phyloP scores from a whole-genome alignment of 1,140 invertebrate genomes.

The Oryctes rhinoceros region DNA sequence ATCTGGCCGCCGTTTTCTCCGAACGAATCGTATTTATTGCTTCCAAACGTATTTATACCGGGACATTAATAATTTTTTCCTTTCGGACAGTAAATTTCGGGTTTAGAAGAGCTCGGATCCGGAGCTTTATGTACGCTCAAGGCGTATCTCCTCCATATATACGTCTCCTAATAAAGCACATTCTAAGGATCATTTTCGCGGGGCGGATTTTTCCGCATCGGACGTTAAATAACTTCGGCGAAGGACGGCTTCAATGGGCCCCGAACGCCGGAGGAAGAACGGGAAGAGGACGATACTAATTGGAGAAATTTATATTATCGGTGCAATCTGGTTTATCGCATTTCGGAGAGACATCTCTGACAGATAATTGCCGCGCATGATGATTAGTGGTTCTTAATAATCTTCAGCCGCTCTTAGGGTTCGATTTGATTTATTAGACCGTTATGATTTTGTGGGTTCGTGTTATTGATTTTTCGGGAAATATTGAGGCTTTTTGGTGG shows the following conservation, averaged over 20 bases:
- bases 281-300: neutral
- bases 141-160: neutral
- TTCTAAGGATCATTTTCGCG: neutral
- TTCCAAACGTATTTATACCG: conserved; percentile 23
- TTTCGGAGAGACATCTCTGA: neutral
- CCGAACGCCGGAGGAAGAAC: too few species aligned
- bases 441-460: neutral
- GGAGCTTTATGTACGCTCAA: too few species aligned
- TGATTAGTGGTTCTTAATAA: conserved; percentile 24
- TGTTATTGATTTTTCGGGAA: neutral
- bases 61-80: conserved; percentile 20
- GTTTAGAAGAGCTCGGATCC: neutral
- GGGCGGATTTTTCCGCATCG: neutral
- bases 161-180: neutral
- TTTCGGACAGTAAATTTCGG: conserved; percentile 2
- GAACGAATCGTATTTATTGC: conserved; percentile 19
- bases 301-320: conserved; percentile 21
- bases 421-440: neutral
- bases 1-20: neutral
- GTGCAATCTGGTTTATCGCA: conserved; percentile 19
- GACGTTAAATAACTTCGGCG: too few species aligned
- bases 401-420: neutral
- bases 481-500: too few species aligned
- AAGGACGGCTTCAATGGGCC: too few species aligned
- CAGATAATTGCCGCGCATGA: neutral